Evolutionary conservation across 1,140 invertebrate species (phyloP).

Genomic region (Amyelois transitella): DNA sequence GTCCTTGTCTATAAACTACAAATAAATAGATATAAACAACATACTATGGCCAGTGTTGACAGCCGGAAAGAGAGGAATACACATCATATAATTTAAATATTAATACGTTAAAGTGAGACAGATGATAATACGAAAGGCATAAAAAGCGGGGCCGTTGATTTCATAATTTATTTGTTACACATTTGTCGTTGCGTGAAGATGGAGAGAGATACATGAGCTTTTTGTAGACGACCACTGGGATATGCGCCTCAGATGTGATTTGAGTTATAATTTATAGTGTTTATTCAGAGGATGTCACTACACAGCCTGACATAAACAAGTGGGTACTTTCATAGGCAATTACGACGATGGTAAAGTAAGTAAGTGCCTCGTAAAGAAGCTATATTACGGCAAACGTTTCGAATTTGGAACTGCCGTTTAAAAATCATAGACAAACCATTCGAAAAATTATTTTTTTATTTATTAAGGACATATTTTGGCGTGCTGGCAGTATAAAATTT

Average conservation of each 20-base stretch:
- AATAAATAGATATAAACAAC: constrained; percentile 68
- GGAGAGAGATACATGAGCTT: constrained; percentile 66
- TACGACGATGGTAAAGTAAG: constrained; percentile 39
- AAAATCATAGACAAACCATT: constrained; percentile 1
- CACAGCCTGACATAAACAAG: constrained; percentile 46
- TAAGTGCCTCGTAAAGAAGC: constrained; percentile 33
- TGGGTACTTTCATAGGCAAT: constrained; percentile 37
- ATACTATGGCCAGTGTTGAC: constrained; percentile 54
- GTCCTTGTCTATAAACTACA: constrained; percentile 48
- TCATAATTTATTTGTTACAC: constrained; percentile 74
- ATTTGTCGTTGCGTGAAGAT: constrained; percentile 74
- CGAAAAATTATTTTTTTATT: neutral
- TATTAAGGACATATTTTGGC: neutral
- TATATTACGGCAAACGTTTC: constrained; percentile 10
- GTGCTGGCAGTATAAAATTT: neutral
- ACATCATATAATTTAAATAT: constrained; percentile 13
- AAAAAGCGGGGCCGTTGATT: constrained; percentile 68
- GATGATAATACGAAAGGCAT: constrained; percentile 42
- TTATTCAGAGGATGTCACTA: constrained; percentile 54
- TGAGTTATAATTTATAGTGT: constrained; percentile 70
- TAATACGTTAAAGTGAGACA: constrained; percentile 27
- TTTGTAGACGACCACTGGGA: constrained; percentile 61
- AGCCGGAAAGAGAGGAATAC: constrained; percentile 43
- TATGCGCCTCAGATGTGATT: constrained; percentile 69
- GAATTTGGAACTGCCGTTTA: constrained; percentile 9